These are phyloP conservation scores for Leptopilina boulardi DNA, from an alignment of 1,140 invertebrate species.

Conservation along the genomic window DNA sequence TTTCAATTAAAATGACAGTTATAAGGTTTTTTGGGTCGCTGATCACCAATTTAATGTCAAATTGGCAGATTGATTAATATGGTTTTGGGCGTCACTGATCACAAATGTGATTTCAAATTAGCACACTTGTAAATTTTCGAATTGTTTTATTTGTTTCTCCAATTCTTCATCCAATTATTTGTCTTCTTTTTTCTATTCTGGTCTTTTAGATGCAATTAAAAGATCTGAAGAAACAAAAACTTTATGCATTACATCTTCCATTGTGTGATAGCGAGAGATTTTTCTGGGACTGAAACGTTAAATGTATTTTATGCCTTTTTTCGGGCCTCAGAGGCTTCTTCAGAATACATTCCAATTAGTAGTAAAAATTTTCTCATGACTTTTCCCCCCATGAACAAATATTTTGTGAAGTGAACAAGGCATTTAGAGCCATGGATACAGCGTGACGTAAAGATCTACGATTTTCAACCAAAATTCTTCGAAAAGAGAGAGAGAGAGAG, in stretches of 20 bases:
- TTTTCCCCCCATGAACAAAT: not conserved
- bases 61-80: too few relatives aligned
- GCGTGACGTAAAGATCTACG: constrained; percentile 16
- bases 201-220: not conserved
- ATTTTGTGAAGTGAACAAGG: constrained; percentile 38
- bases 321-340: constrained; percentile 1
- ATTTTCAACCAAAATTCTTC: constrained; percentile 26
- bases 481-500: constrained; percentile 22
- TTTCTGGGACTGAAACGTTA: not conserved
- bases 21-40: too few relatives aligned
- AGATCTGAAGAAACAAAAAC: not conserved
- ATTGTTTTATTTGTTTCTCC: not conserved
- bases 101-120: too few relatives aligned
- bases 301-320: constrained; percentile 7
- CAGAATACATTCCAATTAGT: constrained; percentile 7
- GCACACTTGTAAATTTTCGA: not conserved
- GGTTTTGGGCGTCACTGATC: too few relatives aligned
- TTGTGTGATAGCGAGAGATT: not conserved
- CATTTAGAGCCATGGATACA: constrained; percentile 42
- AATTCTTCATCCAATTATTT: constrained; percentile 25
- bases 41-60: too few relatives aligned
- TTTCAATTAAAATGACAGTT: too few relatives aligned
- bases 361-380: not conserved
- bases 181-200: not conserved
- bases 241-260: not conserved